These are phyloP conservation scores for Gadopsis bispinosus DNA, from an alignment of 2,797 vertebrate genomes.

Conservation along the genomic window DNA sequence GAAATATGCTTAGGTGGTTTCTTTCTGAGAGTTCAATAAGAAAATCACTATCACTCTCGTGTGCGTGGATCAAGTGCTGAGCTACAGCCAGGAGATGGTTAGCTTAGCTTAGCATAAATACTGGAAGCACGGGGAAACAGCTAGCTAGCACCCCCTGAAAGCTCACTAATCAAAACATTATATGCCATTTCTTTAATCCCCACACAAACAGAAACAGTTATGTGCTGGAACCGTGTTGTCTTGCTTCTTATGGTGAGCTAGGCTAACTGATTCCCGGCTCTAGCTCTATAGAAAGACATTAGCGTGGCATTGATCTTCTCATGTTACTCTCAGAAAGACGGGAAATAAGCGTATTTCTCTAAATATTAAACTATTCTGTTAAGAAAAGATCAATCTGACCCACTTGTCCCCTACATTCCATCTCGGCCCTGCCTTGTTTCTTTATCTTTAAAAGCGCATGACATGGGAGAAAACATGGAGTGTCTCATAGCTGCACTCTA, in stretches of 20 bases:
- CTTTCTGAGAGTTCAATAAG: neutral
- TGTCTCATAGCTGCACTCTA: too few relatives aligned
- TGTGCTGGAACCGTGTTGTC: neutral
- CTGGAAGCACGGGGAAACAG: neutral
- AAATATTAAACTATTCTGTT: neutral
- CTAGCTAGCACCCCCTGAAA: neutral
- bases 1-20: neutral
- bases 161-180: neutral
- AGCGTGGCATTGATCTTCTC: neutral
- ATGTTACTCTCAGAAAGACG: neutral
- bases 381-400: neutral
- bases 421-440: too few relatives aligned
- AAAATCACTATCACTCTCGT: neutral
- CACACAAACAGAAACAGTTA: neutral
- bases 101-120: neutral
- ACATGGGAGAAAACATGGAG: too few relatives aligned
- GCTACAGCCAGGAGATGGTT: neutral
- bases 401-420: too few relatives aligned
- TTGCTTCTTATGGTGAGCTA: neutral
- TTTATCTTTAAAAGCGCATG: too few relatives aligned
- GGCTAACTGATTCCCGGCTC: fast-evolving
- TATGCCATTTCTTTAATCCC: too few relatives aligned
- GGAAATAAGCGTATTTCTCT: neutral
- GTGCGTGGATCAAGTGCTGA: neutral
- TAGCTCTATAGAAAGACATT: neutral